Conservation (phyloP, 2,113 vertebrate species). For the Sceloporus tristichus region DNA sequence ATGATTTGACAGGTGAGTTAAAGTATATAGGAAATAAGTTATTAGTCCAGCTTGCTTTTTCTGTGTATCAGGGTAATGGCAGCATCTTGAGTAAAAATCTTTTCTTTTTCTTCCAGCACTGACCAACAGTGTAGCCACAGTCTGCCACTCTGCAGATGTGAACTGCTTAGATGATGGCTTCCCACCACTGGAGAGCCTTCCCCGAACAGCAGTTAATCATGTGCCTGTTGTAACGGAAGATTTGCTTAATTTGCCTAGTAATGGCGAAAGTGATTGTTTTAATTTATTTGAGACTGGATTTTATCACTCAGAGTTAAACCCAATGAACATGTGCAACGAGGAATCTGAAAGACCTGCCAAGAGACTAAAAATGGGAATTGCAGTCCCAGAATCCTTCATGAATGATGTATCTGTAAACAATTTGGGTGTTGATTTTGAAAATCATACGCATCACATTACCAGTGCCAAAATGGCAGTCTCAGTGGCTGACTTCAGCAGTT, state of each 20-base stretch:
- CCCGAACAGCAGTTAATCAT: constrained; percentile 88
- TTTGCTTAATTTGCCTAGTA: constrained; percentile 87
- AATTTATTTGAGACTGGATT: constrained; percentile 97
- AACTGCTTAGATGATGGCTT: constrained; percentile 91
- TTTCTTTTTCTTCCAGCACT: constrained; percentile 80
- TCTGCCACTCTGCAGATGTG: constrained; percentile 87
- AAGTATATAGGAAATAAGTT: neutral
- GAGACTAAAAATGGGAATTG: constrained; percentile 94
- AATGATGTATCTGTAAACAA: constrained; percentile 93
- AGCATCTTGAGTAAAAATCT: constrained; percentile 21
- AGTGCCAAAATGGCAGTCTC: constrained; percentile 98
- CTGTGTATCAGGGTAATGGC: neutral
- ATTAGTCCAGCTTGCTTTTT: neutral
- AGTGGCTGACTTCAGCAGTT: constrained; percentile 94
- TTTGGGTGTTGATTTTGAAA: constrained; percentile 93
- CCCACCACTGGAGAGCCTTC: constrained; percentile 87
- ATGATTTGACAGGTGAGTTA: constrained; percentile 91
- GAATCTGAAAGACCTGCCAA: constrained; percentile 93
- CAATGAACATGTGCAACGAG: constrained; percentile 87
- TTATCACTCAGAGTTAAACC: constrained; percentile 93
- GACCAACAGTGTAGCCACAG: constrained; percentile 90
- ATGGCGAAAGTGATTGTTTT: constrained; percentile 92
- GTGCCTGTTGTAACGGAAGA: constrained; percentile 88
- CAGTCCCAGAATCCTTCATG: constrained; percentile 90
- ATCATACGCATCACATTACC: constrained; percentile 90